phyloP scores from a whole-genome alignment of 2,888 invertebrate genomes.

The Steinernema scapterisci region DNA sequence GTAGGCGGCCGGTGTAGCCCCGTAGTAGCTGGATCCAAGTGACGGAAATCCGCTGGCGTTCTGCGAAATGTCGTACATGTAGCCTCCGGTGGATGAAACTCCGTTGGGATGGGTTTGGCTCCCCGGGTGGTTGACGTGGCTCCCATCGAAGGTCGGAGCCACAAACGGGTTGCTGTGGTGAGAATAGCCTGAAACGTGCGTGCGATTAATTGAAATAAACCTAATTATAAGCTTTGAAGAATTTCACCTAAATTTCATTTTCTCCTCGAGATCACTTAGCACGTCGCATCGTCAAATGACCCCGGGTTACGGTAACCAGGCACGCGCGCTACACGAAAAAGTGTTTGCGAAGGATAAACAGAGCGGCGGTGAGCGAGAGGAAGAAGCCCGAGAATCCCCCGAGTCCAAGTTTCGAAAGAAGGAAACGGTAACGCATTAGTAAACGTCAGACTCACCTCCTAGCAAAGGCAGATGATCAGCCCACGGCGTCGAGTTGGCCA shows the following conservation, averaged over 20 bases:
- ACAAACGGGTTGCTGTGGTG: neutral
- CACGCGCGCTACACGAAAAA: conserved; percentile 8
- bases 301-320: conserved; percentile 25
- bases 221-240: no score
- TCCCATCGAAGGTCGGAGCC: conserved; percentile 17
- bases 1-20: neutral
- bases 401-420: conserved; percentile 33
- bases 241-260: no score
- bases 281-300: no score
- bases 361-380: conserved; percentile 32
- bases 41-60: conserved; percentile 3
- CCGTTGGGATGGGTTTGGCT: neutral
- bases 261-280: no score
- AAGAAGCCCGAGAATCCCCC: conserved; percentile 37
- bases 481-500: conserved; percentile 42
- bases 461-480: conserved; percentile 54
- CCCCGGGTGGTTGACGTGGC: neutral
- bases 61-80: conserved; percentile 24
- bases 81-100: neutral
- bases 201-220: no score
- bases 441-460: conserved; percentile 44
- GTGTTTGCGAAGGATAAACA: conserved; percentile 29
- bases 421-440: neutral
- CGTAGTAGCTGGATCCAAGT: neutral
- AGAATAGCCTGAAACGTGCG: neutral